These are phyloP conservation scores for Erythrolamprus reginae DNA, from an alignment of 2,113 vertebrate genomes.

Conservation along the genomic window DNA sequence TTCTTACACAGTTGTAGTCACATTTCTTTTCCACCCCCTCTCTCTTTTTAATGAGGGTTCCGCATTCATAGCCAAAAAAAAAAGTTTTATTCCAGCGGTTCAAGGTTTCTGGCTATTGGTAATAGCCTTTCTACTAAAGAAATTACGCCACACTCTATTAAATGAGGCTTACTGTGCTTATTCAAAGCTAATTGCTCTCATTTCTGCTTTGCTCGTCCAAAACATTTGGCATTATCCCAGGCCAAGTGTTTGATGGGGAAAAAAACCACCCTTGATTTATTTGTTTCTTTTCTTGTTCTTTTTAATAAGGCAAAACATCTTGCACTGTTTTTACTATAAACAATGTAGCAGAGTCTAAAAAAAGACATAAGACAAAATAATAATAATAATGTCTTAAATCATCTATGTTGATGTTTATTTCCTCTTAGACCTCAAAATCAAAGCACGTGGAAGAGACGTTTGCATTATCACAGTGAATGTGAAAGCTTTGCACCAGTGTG, in stretches of 20 bases:
- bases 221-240: conserved; percentile 70
- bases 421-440: conserved; percentile 28
- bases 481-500: background rate
- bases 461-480: conserved; percentile 14
- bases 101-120: conserved; percentile 55
- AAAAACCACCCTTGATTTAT: conserved; percentile 18
- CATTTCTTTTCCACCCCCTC: conserved; percentile 45
- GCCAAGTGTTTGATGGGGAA: conserved; percentile 41
- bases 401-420: conserved; percentile 11
- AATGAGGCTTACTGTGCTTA: conserved; percentile 58
- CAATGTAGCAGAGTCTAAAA: conserved; percentile 43
- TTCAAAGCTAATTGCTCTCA: conserved; percentile 61
- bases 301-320: conserved; percentile 25
- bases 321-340: conserved; percentile 56
- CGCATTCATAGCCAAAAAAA: conserved; percentile 50
- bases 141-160: conserved; percentile 62
- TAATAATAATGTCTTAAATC: conserved; percentile 42
- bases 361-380: conserved; percentile 39
- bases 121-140: conserved; percentile 43
- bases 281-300: background rate
- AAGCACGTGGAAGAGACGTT: conserved; percentile 40
- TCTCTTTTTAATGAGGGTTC: conserved; percentile 15
- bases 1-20: conserved; percentile 31
- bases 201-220: conserved; percentile 64
- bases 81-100: conserved; percentile 52